Evolutionary conservation across 1,140 invertebrate genomes (phyloP), one percentile per base, ranked within the genome.

Genomic region (Bombus difficillimus): DNA sequence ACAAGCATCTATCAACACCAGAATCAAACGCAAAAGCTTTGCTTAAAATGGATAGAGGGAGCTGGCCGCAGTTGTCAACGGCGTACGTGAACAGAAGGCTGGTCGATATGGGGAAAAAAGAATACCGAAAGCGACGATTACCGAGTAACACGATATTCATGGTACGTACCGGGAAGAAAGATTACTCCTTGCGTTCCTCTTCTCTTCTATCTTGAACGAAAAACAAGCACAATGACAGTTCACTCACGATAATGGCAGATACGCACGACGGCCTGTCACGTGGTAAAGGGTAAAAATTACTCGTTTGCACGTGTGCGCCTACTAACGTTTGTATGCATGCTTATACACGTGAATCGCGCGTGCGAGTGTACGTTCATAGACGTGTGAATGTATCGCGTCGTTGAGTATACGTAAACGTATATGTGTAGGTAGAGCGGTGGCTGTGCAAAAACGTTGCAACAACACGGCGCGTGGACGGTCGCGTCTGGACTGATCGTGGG

Each of bases 401-500:
- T 9, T 18, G 3, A 6, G 69, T 13, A 15, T 66, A n/a, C 57
- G 32, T 25, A 25, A 13, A 47, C 37, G 12, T 72, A 25, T 66
- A 69, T 80, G 64, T 74, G 25, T 66, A 88, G 79, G 86, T 88
- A 81, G 87, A 87, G 85, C 87, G 86, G 90, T 86, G 83, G 64
- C 77, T 85, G 87, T 86, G 78, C 89, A 88, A 89, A 89, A 91
- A 94, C 87, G 86, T 83, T 28, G 62, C 64, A 79, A 86, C 88
- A 83, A 85, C 83, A 84, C 81, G 85, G 90, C 93, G 92, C 92
- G 93, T 93, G 92, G 92, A 94, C 91, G 92, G 93, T 93, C 93
- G 94, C 93, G 93, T 88, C 92, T 91, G 92, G 91, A 95, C 94
- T 94, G 93, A 94, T 92, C 89, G 91, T 87, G 91, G 90, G 89